Evolutionary conservation across 2,797 vertebrate species (phyloP).

Genomic region (Leuciscus waleckii): DNA sequence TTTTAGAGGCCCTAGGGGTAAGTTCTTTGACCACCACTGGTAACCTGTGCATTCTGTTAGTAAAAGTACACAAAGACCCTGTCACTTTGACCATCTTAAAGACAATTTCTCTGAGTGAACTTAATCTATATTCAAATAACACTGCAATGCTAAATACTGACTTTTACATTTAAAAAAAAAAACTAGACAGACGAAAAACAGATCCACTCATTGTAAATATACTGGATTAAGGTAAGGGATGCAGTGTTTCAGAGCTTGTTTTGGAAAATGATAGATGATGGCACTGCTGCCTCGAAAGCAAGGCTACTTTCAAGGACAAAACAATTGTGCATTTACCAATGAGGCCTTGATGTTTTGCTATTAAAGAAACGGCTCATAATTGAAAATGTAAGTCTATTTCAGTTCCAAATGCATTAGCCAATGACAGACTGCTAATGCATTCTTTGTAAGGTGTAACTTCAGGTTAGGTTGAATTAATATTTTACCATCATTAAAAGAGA

Average conservation of each 20-base stretch:
- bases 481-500: conserved; percentile 14
- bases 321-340: conserved; percentile 23
- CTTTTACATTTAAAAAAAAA: neutral
- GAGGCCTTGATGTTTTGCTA: conserved; percentile 6
- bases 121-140: conserved; percentile 34
- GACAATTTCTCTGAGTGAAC: conserved; percentile 38
- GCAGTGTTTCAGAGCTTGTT: neutral
- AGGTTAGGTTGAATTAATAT: conserved; percentile 2
- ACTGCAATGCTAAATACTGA: conserved; percentile 50
- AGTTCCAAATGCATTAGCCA: conserved; percentile 1
- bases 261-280: conserved; percentile 44
- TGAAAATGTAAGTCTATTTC: neutral
- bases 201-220: neutral
- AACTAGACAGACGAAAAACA: conserved; percentile 15
- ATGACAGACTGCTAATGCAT: neutral
- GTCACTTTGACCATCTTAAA: conserved; percentile 15
- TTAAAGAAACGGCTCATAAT: neutral
- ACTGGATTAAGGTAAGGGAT: conserved; percentile 24
- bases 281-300: conserved; percentile 54
- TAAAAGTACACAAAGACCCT: conserved; percentile 45
- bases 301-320: conserved; percentile 16
- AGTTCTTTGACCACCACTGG: conserved; percentile 27
- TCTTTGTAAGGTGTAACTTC: neutral
- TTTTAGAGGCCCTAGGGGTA: conserved; percentile 47
- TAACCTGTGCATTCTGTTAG: conserved; percentile 69